These are phyloP conservation scores for Tetranychus truncatus DNA, from an alignment of 2,888 invertebrate species.

Conservation along the genomic window DNA sequence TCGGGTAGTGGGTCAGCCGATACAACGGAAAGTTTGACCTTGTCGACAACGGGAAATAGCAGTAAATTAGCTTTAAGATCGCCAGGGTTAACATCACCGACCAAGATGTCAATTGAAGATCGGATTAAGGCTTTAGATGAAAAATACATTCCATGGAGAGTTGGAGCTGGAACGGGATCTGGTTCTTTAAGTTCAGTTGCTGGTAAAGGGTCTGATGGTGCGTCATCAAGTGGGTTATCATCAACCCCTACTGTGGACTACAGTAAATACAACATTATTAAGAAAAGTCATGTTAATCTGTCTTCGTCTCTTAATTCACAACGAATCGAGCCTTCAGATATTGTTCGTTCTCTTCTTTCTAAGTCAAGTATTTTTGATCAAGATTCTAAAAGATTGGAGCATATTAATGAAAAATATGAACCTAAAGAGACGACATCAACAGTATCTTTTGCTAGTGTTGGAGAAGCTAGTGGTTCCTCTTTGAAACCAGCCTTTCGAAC, in stretches of 20 bases:
- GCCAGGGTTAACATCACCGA: conserved; percentile 4
- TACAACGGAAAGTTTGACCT: not conserved
- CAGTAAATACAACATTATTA: conserved; percentile 32
- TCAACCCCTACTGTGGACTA: conserved; percentile 28
- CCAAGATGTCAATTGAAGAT: conserved; percentile 10
- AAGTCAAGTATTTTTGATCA: conserved; percentile 89
- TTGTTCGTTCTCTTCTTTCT: conserved; percentile 73
- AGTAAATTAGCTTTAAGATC: not conserved
- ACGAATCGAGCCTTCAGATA: conserved; percentile 69
- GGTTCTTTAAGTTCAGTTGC: not conserved
- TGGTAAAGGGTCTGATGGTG: not conserved
- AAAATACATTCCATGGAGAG: conserved; percentile 67
- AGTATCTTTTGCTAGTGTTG: not conserved
- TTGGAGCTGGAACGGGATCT: conserved; percentile 8
- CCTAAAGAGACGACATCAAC: conserved; percentile 29
- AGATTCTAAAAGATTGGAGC: conserved; percentile 71
- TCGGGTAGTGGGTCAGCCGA: not conserved
- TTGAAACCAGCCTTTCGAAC: conserved; percentile 27
- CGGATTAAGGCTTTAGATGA: conserved; percentile 78
- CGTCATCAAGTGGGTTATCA: not conserved
- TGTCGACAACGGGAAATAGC: not conserved
- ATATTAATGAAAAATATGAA: conserved; percentile 60
- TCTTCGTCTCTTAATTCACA: conserved; percentile 41
- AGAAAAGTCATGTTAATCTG: conserved; percentile 27
- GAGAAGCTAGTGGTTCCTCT: not conserved